Percentiles rank a stretch among this genome's conserved stretches.
Conservation (phyloP, 23 tunicate species). For the Styela plicata region DNA sequence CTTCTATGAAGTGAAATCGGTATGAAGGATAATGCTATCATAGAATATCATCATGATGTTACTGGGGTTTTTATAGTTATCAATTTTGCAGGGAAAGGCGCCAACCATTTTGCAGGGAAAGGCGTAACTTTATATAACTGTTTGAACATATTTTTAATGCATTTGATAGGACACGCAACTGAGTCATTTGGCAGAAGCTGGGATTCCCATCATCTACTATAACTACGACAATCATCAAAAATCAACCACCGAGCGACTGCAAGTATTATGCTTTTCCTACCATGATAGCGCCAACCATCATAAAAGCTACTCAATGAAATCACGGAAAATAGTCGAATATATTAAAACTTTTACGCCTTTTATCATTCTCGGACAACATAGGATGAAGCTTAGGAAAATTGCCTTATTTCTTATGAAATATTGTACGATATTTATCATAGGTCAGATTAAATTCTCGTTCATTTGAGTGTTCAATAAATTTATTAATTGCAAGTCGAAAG, state of each 20-base stretch:
- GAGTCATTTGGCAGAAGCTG: conserved; percentile 62
- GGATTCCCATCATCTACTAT: conserved; percentile 55
- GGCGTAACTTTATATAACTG: too few species aligned
- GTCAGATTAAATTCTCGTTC: too few species aligned
- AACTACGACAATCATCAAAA: conserved; percentile 63
- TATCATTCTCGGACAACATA: not conserved
- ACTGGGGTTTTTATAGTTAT: too few species aligned
- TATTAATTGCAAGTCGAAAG: too few species aligned
- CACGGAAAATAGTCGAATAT: not conserved
- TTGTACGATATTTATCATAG: not conserved
- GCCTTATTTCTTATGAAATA: not conserved
- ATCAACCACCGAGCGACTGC: conserved; percentile 82
- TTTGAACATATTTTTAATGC: too few species aligned
- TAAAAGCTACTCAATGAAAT: conserved; percentile 27
- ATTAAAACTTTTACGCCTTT: too few species aligned
- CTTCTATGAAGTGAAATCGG: too few species aligned
- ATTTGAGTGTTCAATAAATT: too few species aligned
- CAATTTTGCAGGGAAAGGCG: too few species aligned
- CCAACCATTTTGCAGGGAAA: too few species aligned
- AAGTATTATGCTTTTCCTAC: conserved; percentile 65
- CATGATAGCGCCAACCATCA: conserved; percentile 89
- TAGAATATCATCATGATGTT: too few species aligned
- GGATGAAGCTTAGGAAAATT: not conserved
- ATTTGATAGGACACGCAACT: conserved; percentile 79
- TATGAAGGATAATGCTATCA: too few species aligned